Evolutionary conservation across 1,140 invertebrate genomes (phyloP).

Genomic region (Halesus radiatus): DNA sequence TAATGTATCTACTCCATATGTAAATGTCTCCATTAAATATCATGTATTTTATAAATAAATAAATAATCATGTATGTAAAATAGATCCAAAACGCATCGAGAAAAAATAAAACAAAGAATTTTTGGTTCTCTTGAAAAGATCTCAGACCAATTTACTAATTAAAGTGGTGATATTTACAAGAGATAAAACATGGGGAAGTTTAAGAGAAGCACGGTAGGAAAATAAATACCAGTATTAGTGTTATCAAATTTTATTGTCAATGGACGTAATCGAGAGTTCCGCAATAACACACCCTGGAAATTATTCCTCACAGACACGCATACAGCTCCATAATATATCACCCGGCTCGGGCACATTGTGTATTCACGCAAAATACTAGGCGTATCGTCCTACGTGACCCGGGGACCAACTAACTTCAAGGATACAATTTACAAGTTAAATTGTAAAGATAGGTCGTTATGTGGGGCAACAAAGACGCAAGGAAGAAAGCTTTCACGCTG

Average conservation of each 20-base stretch:
- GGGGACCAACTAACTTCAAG: neutral
- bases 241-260: slow-evolving; percentile 20
- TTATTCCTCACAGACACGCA: slow-evolving; percentile 25
- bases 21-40: no score
- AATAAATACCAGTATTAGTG: neutral
- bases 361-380: slow-evolving; percentile 39
- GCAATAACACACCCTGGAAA: slow-evolving; percentile 7
- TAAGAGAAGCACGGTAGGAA: no score
- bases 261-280: neutral
- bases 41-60: no score
- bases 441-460: neutral
- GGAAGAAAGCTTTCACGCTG: neutral
- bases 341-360: slow-evolving; percentile 13
- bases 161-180: no score
- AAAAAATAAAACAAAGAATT: no score
- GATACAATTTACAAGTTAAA: slow-evolving; percentile 2
- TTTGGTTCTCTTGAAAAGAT: no score
- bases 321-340: no score
- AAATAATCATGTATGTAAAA: no score
- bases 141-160: no score
- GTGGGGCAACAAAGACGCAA: neutral
- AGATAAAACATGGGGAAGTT: no score
- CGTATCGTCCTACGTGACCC: slow-evolving; percentile 32
- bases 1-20: no score
- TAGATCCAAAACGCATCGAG: no score